Percentiles rank a stretch among this genome's conserved stretches.
These are phyloP conservation scores for Caerostris extrusa DNA, from an alignment of 1,140 invertebrate genomes.

Conservation along the genomic window DNA sequence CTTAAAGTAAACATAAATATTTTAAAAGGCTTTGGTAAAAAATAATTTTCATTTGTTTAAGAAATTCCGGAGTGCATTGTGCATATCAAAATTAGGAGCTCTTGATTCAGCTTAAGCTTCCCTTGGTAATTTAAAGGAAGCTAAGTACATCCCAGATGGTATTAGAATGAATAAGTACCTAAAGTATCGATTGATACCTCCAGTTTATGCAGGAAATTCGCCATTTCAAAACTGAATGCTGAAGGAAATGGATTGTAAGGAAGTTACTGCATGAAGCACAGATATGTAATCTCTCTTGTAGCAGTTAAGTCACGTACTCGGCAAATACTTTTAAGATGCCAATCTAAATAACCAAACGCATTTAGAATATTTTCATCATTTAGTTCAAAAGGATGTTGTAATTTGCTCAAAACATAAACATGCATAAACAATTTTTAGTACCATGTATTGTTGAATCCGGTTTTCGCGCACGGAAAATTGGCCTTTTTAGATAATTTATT, in stretches of 20 bases:
- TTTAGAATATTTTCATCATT: slow-evolving; percentile 4
- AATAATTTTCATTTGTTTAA: no score
- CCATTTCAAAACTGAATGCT: not conserved
- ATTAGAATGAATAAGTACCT: slow-evolving; percentile 15
- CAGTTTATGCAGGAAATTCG: not conserved
- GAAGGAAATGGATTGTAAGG: not conserved
- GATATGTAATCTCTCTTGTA: not conserved
- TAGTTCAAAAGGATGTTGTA: not conserved
- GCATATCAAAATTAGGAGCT: not conserved
- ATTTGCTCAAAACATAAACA: not conserved
- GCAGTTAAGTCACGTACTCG: not conserved
- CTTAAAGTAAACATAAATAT: no score
- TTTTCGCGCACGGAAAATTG: not conserved
- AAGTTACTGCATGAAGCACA: not conserved
- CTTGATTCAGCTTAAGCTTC: not conserved
- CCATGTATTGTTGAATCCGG: not conserved
- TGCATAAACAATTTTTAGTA: not conserved
- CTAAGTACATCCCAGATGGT: not conserved
- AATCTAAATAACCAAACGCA: not conserved
- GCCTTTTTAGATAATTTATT: no score
- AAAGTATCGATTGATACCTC: not conserved
- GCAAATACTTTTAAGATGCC: not conserved
- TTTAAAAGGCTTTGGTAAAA: no score
- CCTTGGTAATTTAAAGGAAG: not conserved
- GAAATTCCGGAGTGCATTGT: no score